Evolutionary conservation across 92 coral and sea anemone species (phyloP).

Genomic region (Plumapathes pennacea): DNA sequence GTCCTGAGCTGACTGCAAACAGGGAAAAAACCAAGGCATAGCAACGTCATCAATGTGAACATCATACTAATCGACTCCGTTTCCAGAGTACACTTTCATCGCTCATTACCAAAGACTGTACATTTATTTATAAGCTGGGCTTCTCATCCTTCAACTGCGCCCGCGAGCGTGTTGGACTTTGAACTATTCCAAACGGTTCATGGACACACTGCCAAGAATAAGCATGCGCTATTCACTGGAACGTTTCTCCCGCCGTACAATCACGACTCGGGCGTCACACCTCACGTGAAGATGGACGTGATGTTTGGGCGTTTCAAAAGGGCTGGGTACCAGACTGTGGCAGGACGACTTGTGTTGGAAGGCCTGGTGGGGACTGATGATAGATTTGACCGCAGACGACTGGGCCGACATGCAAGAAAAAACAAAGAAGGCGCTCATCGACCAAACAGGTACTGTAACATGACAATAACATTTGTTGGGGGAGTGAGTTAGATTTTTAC

Average conservation of each 20-base stretch:
- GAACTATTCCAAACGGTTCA: conserved; percentile 87
- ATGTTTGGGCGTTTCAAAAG: conserved; percentile 59
- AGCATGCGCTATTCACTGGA: conserved; percentile 80
- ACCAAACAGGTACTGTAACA: conserved; percentile 72
- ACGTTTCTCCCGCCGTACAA: conserved; percentile 59
- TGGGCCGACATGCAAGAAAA: conserved; percentile 54
- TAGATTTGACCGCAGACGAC: conserved; percentile 39
- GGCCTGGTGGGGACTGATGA: conserved; percentile 58
- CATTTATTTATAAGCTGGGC: conserved; percentile 44
- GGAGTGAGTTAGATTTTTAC: too few species aligned
- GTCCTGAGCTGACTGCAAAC: conserved; percentile 36
- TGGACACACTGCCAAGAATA: conserved; percentile 83
- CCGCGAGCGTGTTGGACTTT: conserved; percentile 71
- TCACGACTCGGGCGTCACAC: conserved; percentile 17
- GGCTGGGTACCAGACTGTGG: conserved; percentile 87
- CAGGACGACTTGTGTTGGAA: conserved; percentile 82
- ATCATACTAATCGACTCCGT: conserved; percentile 82
- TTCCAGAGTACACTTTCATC: conserved; percentile 86
- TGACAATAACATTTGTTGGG: too few species aligned
- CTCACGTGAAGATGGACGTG: conserved; percentile 49
- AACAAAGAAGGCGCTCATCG: conserved; percentile 37
- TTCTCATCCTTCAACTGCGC: conserved; percentile 4
- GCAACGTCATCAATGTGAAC: conserved; percentile 61
- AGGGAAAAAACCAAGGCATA: conserved; percentile 13
- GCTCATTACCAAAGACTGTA: conserved; percentile 88